Conservation (phyloP, 2,113 vertebrate genomes). For the Lophius piscatorius region DNA sequence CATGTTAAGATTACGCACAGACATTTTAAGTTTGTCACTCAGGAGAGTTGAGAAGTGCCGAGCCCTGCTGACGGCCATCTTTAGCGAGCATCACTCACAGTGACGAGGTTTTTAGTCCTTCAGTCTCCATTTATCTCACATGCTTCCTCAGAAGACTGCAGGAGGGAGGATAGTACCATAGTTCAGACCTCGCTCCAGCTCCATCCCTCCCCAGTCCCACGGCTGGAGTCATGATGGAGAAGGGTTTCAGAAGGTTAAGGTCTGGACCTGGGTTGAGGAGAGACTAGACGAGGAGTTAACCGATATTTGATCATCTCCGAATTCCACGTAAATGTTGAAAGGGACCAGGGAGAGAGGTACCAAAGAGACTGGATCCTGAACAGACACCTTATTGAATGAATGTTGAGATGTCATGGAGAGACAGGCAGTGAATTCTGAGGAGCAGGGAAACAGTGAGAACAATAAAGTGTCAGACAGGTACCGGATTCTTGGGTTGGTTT, state of each 20-base stretch:
- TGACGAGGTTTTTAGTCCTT: background rate
- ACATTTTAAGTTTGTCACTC: no score
- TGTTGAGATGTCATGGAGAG: no score
- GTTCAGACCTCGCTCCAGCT: slow-evolving; percentile 5
- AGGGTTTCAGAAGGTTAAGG: background rate
- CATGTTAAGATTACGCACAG: no score
- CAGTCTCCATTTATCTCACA: background rate
- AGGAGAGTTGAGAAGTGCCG: background rate
- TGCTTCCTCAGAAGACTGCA: slow-evolving; percentile 10
- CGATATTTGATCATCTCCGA: slow-evolving; percentile 39
- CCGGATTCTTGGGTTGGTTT: slow-evolving; percentile 60
- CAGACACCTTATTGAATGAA: slow-evolving; percentile 15
- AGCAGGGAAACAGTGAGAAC: no score
- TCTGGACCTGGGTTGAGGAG: background rate
- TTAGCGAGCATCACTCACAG: background rate
- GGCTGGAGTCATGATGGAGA: background rate
- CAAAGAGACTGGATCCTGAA: slow-evolving; percentile 25
- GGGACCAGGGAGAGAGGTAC: slow-evolving; percentile 18
- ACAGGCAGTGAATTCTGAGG: no score
- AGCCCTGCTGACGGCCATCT: background rate
- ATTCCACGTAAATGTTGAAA: slow-evolving; percentile 57
- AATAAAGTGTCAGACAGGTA: slow-evolving; percentile 29
- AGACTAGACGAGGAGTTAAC: slow-evolving; percentile 13
- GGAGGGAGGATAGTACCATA: slow-evolving; percentile 16
- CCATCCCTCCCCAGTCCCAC: slow-evolving; percentile 25